Conservation (phyloP, 2,888 invertebrate species). For the Ferrisia virgata region DNA sequence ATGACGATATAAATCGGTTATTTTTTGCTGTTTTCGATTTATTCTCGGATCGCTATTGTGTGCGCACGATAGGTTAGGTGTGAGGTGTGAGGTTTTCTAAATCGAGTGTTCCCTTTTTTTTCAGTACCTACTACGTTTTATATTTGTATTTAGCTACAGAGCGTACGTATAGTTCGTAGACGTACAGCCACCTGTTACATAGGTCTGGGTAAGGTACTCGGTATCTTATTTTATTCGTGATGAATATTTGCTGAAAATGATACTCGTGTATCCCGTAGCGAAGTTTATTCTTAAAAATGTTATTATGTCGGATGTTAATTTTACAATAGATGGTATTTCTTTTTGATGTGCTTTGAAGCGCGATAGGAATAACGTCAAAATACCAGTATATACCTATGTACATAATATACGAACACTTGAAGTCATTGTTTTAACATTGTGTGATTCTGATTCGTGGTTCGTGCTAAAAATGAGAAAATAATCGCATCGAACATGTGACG, state of each 20-base stretch:
- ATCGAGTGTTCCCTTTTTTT: conserved; percentile 3
- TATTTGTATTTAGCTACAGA: conserved; percentile 31
- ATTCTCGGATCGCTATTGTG: not conserved
- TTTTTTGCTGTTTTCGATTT: conserved; percentile 5
- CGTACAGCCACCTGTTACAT: conserved; percentile 21
- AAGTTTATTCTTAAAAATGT: not conserved
- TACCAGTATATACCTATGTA: no score
- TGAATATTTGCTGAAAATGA: conserved; percentile 14
- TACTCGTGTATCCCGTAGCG: conserved; percentile 1
- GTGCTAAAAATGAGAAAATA: not conserved
- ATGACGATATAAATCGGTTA: conserved; percentile 31
- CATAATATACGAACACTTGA: not conserved
- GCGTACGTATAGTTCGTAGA: no score
- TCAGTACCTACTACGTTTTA: not conserved
- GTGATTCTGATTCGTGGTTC: not conserved
- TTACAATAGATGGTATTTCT: not conserved
- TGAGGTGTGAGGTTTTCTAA: no score
- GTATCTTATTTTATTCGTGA: not conserved
- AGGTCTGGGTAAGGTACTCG: no score
- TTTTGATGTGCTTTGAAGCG: not conserved
- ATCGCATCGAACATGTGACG: not conserved
- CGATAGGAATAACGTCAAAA: no score
- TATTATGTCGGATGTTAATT: not conserved
- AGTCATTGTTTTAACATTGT: not conserved
- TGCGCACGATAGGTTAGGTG: not conserved